Evolutionary conservation across 2,888 invertebrate genomes (phyloP).

Genomic region (Zelleria hepariella): DNA sequence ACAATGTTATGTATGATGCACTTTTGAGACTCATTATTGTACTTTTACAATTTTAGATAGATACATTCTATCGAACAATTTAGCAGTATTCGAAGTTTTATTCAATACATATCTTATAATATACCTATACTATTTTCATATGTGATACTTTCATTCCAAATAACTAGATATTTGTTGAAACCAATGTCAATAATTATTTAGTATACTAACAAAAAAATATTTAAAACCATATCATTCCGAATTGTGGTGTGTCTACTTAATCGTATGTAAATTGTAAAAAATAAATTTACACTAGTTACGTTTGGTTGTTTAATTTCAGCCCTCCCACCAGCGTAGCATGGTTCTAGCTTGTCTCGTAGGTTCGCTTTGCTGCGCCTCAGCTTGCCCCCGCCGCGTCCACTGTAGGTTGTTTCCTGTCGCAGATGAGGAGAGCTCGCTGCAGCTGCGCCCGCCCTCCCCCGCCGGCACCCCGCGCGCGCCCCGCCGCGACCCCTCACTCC

Average conservation of each 20-base stretch:
- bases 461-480: slow-evolving; percentile 31
- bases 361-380: neutral
- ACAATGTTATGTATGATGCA: neutral
- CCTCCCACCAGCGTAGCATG: slow-evolving; percentile 12
- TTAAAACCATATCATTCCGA: neutral
- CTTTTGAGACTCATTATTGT: neutral
- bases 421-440: slow-evolving; percentile 52
- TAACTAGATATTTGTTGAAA: neutral
- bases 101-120: neutral
- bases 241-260: neutral
- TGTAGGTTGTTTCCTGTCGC: slow-evolving; percentile 4
- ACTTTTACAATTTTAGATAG: neutral
- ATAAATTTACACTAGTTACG: slow-evolving; percentile 2
- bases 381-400: neutral
- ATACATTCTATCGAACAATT: neutral
- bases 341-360: neutral
- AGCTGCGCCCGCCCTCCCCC: slow-evolving; percentile 30
- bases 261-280: slow-evolving; percentile 12
- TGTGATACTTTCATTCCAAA: neutral
- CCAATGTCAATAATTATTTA: neutral
- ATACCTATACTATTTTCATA: neutral
- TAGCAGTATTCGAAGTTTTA: neutral
- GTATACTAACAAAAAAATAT: neutral
- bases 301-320: slow-evolving; percentile 40
- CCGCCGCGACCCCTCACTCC: slow-evolving; percentile 45